phyloP scores from a whole-genome alignment of 2,888 invertebrate genomes.

The Leptinotarsa juncta region DNA sequence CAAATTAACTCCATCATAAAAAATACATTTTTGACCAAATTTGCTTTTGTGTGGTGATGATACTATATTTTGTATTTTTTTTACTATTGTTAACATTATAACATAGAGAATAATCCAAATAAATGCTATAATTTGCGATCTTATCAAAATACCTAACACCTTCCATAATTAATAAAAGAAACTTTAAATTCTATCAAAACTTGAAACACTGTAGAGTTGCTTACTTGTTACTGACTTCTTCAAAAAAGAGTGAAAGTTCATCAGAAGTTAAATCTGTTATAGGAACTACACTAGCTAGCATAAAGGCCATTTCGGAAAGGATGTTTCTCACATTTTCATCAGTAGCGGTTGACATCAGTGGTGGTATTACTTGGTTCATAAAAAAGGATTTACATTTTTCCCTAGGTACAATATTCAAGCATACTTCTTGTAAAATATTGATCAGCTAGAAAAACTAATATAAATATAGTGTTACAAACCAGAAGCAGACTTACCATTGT shows the following conservation, averaged over 20 bases:
- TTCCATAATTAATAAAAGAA: no score
- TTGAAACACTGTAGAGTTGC: not conserved
- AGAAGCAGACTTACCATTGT: conserved; percentile 23
- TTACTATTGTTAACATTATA: no score
- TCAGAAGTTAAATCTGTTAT: conserved; percentile 38
- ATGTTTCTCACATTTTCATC: conserved; percentile 37
- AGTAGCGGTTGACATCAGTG: conserved; percentile 43
- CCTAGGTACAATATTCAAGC: conserved; percentile 34
- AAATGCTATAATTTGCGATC: no score
- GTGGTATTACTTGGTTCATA: conserved; percentile 43
- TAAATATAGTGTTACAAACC: not conserved
- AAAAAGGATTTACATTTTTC: conserved; percentile 41
- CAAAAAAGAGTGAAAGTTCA: conserved; percentile 44
- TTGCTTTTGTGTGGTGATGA: no score
- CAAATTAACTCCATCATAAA: no score
- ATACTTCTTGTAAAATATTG: conserved; percentile 41
- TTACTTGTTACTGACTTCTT: conserved; percentile 43
- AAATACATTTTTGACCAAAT: no score
- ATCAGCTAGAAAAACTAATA: conserved; percentile 37
- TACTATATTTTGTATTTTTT: no score
- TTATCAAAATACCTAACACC: no score
- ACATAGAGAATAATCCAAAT: no score
- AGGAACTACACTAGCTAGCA: conserved; percentile 41
- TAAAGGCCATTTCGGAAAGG: conserved; percentile 46
- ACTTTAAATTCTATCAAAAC: no score